Evolutionary conservation across 2,113 vertebrate species (phyloP), one percentile per base, ranked within the genome.

Genomic region (Seriola aureovittata): DNA sequence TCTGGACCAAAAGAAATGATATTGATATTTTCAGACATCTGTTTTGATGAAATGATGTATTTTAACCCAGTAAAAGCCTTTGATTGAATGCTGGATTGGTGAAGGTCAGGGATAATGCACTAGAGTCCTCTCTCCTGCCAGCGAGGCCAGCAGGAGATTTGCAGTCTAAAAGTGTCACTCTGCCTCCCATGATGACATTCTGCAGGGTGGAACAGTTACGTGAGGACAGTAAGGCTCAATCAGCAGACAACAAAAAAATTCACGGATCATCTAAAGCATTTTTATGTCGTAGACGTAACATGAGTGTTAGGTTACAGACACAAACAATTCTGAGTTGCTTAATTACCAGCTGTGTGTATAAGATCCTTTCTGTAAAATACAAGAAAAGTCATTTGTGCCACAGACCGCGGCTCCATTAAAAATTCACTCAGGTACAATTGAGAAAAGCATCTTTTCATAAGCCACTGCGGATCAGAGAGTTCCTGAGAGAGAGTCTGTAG

Each of bases 81-180:
- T 52, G 44, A 75, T 57, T 58, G 25, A 73, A 10, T 58, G 44
- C 23, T 50, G 32, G 25, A 62, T 48, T 12, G 36, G 16, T 55
- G 62, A 70, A 52, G 64, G 46, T 69, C 36, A 52, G 17, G 11
- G 11, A n/a, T 62, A 79, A 84, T 23, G 13, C 25, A 38, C 8
- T 1, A 9, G 3, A n/a, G 44, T 42, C 67, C 23, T 55, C 13
- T 46, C 23, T 69, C 64, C 71, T 57, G 70, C 70, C 21, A 58
- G 25, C 40, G 0, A 2, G 10, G 16, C 52, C 50, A 21, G 62
- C 40, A 29, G 48, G 48, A 76, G 54, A 54, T 68, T n/a, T 44
- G 14, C 2, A 1, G 25, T 11, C 40, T 25, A 50, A 21, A 73
- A 38, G 54, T 32, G 62, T 21, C 34, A 4, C 36, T 6, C 16